Percentiles rank a stretch among this genome's conserved stretches.
Evolutionary conservation across 2,113 vertebrate species (phyloP).

Genomic region (Macrotis lagotis): DNA sequence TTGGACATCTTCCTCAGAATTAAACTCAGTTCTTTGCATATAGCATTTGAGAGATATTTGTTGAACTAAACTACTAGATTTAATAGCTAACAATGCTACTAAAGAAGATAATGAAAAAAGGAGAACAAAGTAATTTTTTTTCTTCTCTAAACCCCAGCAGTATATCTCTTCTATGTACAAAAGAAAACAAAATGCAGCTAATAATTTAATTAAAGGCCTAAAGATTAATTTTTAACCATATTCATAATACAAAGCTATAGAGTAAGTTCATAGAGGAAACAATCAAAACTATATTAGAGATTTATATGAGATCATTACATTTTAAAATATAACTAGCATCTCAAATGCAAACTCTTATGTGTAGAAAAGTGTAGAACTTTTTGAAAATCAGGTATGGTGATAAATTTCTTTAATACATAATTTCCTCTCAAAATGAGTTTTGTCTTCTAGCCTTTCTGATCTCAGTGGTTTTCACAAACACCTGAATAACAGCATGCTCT

Average conservation of each 20-base stretch:
- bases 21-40: background rate
- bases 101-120: background rate
- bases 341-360: slow-evolving; percentile 3
- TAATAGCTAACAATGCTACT: too few relatives aligned
- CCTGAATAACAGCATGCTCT: background rate
- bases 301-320: background rate
- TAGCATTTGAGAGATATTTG: background rate
- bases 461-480: background rate
- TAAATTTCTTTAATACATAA: background rate
- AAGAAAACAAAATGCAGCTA: background rate
- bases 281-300: slow-evolving; percentile 41
- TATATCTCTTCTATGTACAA: background rate
- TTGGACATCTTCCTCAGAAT: background rate
- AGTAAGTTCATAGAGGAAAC: slow-evolving; percentile 64
- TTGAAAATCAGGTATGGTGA: background rate
- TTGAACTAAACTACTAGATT: too few relatives aligned
- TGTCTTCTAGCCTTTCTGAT: background rate
- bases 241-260: background rate
- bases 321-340: slow-evolving; percentile 24
- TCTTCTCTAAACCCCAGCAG: background rate
- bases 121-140: background rate
- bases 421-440: background rate
- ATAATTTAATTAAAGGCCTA: background rate
- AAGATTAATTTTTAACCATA: background rate
- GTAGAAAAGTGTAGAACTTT: background rate